These are phyloP conservation scores for Chaetorhynchus papuensis DNA, from an alignment of 2,113 vertebrate species.

Conservation along the genomic window DNA sequence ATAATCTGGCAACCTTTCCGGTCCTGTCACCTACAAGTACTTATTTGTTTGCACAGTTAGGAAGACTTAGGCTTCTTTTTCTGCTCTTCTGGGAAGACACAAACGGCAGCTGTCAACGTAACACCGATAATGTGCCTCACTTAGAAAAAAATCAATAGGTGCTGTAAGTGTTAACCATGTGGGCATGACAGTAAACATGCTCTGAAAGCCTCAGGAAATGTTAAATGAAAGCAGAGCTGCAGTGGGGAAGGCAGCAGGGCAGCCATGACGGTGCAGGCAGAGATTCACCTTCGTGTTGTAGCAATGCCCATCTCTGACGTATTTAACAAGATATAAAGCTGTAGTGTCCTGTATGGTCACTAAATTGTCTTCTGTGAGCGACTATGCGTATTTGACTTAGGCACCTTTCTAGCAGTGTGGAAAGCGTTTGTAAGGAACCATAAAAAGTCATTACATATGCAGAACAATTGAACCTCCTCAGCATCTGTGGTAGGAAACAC, in stretches of 20 bases:
- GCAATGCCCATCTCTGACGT: neutral
- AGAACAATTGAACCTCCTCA: constrained; percentile 53
- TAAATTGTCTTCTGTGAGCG: constrained; percentile 12
- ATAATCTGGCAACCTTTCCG: neutral
- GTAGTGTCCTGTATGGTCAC: constrained; percentile 15
- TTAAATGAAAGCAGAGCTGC: neutral
- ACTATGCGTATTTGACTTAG: constrained; percentile 66
- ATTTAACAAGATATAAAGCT: constrained; percentile 25
- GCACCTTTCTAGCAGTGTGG: constrained; percentile 70
- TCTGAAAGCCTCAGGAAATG: neutral
- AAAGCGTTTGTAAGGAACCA: constrained; percentile 59
- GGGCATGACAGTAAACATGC: neutral
- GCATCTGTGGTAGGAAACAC: constrained; percentile 72
- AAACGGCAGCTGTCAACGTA: neutral
- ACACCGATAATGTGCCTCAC: neutral
- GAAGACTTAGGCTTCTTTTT: neutral
- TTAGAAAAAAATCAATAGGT: neutral
- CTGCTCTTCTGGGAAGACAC: neutral
- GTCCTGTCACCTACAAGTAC: neutral
- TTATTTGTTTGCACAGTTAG: constrained; percentile 4
- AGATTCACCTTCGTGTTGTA: neutral
- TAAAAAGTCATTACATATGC: constrained; percentile 75
- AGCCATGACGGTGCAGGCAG: neutral
- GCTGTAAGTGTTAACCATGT: neutral
- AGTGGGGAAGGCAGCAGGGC: neutral